These are phyloP conservation scores for Drosophila insularis DNA, from an alignment of 1,140 invertebrate genomes.

Conservation along the genomic window DNA sequence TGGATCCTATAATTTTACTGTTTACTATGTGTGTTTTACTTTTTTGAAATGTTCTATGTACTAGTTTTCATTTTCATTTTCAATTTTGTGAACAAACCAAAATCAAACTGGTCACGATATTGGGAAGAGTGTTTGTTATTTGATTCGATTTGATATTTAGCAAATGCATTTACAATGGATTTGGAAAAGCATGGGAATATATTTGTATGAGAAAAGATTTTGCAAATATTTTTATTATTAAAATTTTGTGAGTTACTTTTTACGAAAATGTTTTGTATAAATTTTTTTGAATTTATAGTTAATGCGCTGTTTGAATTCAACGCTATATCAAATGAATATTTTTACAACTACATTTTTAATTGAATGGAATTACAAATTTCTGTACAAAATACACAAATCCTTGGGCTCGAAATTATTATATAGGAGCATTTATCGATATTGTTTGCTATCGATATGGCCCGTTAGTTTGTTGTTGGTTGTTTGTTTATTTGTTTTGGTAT, in stretches of 20 bases:
- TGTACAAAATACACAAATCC: conserved; percentile 4
- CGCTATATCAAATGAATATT: background rate
- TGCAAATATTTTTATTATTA: background rate
- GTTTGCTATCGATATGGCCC: background rate
- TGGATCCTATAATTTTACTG: background rate
- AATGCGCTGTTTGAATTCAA: conserved; percentile 3
- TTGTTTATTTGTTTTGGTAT: conserved; percentile 16
- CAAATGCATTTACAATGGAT: conserved; percentile 7
- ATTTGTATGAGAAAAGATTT: background rate
- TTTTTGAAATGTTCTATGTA: background rate
- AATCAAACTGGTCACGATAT: conserved; percentile 41
- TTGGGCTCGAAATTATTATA: background rate
- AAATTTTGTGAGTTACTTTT: background rate
- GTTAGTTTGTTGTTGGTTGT: conserved; percentile 52
- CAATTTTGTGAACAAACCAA: conserved; percentile 74
- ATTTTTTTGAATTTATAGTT: background rate
- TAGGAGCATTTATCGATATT: background rate
- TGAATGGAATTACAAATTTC: background rate
- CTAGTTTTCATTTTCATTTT: conserved; percentile 18
- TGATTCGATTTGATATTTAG: background rate
- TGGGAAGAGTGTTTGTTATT: conserved; percentile 6
- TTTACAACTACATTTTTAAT: background rate
- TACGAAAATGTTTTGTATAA: no score
- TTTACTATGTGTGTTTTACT: background rate
- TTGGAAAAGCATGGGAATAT: conserved; percentile 4